These are phyloP conservation scores for Ceyx cyanopectus DNA, from an alignment of 2,113 vertebrate species.

Conservation along the genomic window DNA sequence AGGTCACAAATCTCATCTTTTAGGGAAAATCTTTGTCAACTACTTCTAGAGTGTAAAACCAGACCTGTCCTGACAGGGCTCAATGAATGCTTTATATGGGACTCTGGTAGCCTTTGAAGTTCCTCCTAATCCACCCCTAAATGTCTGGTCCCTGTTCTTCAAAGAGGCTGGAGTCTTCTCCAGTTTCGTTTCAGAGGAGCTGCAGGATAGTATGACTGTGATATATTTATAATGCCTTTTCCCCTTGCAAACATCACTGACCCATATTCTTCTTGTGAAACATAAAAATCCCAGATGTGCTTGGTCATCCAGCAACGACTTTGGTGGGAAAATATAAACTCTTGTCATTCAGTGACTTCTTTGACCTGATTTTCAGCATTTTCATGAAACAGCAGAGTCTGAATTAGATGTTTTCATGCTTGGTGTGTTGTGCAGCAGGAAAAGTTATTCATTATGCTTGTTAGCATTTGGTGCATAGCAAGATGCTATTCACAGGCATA, in stretches of 20 bases:
- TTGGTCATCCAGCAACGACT: background rate
- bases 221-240: background rate
- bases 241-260: background rate
- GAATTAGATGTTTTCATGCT: background rate
- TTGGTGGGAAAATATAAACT: background rate
- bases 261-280: background rate
- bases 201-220: background rate
- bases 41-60: constrained; percentile 52
- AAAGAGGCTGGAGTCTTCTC: constrained; percentile 29
- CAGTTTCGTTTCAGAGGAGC: constrained; percentile 32
- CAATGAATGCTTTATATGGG: constrained; percentile 25
- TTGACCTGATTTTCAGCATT: background rate
- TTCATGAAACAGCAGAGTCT: background rate
- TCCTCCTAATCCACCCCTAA: constrained; percentile 41
- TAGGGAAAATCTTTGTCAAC: background rate
- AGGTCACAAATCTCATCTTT: background rate
- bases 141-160: constrained; percentile 29
- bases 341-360: background rate
- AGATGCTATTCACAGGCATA: background rate
- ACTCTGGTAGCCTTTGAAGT: constrained; percentile 61
- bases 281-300: background rate
- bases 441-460: background rate
- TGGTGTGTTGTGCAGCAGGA: background rate
- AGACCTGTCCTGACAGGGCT: constrained; percentile 35
- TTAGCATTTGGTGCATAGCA: background rate